Percentiles rank a stretch among this genome's conserved stretches.
phyloP scores from a whole-genome alignment of 2,113 vertebrate genomes.

The Amphiprion ocellaris region DNA sequence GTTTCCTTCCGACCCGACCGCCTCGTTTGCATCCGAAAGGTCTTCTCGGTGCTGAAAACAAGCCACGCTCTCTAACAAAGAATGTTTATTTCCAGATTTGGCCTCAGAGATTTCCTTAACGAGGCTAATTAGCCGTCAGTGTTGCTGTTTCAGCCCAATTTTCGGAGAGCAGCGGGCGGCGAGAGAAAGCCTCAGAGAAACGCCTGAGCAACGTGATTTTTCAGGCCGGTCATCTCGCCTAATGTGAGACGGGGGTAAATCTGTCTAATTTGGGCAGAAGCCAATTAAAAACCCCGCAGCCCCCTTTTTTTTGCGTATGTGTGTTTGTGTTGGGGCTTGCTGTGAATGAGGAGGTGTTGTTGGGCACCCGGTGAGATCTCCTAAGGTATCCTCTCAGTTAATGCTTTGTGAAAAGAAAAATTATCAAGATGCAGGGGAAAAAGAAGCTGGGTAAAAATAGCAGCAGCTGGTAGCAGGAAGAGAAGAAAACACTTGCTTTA shows the following conservation, averaged over 20 bases:
- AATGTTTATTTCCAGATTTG: conserved; percentile 68
- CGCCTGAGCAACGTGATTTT: conserved; percentile 47
- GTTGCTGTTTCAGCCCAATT: conserved; percentile 69
- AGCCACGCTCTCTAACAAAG: conserved; percentile 48
- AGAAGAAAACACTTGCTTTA: background rate
- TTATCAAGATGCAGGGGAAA: conserved; percentile 1
- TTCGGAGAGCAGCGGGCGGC: background rate
- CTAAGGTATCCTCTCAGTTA: conserved; percentile 45
- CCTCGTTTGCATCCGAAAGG: conserved; percentile 2
- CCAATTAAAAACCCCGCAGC: conserved; percentile 68
- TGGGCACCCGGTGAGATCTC: conserved; percentile 43
- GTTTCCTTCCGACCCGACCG: conserved; percentile 11
- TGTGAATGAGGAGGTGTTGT: conserved; percentile 63
- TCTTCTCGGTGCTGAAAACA: conserved; percentile 26
- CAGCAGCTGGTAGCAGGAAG: conserved; percentile 7
- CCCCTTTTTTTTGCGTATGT: background rate
- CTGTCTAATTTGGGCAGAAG: conserved; percentile 61
- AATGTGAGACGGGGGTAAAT: conserved; percentile 64
- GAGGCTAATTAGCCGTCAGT: conserved; percentile 74
- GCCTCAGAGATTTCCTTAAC: conserved; percentile 68
- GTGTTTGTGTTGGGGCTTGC: conserved; percentile 16
- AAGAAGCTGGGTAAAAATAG: conserved; percentile 45
- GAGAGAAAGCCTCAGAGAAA: conserved; percentile 70
- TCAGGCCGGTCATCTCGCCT: conserved; percentile 58
- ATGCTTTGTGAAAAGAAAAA: conserved; percentile 51